Evolutionary conservation across 2,888 invertebrate species (phyloP), one percentile per base, ranked within the genome.

Genomic region (Aspidiotus rigidus): DNA sequence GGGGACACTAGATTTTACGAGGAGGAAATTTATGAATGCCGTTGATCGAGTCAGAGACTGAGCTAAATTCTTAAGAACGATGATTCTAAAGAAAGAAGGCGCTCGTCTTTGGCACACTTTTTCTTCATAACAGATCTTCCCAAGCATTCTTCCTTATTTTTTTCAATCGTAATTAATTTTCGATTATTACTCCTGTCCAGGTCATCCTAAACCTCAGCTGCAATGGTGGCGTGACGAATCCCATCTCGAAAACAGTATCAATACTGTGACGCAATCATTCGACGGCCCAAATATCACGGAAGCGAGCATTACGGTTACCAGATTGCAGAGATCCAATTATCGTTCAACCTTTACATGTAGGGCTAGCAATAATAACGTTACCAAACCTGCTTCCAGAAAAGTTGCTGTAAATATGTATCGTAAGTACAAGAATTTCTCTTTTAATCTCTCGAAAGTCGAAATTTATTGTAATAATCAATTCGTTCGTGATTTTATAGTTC

Each of bases 201-300:
- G 89, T 73, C 84, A 83, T 73, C 90, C 90, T 13, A 81, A 83
- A 69, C 89, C 90, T 13, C 81, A 81, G 71, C 85, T 90, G 71
- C 84, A 84, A 74, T 90, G 90, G 90, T 88, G 87, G 84, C 82
- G 86, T 73, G 28, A 28, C 28, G 87, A 86, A 75, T 85, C 83
- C 69, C 81, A 80, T 62, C 79, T 86, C 60, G 78, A 86, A 60
- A 85, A 86, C 74, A 39, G 56, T 28, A 15, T 10, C 2, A 64
- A 13, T 11, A 1, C 10, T 1, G 9, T 41, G 3, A 1, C 39
- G 41, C 42, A n/a, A 9, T 13, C 13, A 40, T n/a, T n/a, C 5
- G 78, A 73, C 76, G 86, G 83, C 78, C 84, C 77, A 72, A 55
- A 64, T 15, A 41, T 41, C 11, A 40, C 56, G 2, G 56, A 40